Evolutionary conservation across 2,113 vertebrate species (phyloP).

Genomic region (Oreochromis spilurus): DNA sequence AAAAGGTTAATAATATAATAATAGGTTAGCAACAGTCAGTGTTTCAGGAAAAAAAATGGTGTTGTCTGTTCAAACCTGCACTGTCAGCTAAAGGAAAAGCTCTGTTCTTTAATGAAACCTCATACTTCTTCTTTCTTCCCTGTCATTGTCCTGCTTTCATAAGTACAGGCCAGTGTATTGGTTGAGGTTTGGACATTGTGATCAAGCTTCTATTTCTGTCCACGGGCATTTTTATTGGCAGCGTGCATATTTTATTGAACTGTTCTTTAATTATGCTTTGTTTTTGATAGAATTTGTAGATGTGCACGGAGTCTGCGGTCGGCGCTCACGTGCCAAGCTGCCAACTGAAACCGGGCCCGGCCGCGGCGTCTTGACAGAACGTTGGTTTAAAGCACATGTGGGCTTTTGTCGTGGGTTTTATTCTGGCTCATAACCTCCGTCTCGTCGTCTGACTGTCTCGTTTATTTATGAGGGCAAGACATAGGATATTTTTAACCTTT

Average conservation of each 20-base stretch:
- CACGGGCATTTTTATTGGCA: slow-evolving; percentile 24
- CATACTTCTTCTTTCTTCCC: slow-evolving; percentile 9
- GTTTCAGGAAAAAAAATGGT: background rate
- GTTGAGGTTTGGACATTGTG: slow-evolving; percentile 35
- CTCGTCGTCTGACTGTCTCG: background rate
- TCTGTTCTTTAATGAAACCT: slow-evolving; percentile 12
- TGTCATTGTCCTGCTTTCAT: slow-evolving; percentile 41
- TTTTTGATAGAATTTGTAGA: slow-evolving; percentile 20
- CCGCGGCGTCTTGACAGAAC: background rate
- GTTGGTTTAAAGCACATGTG: background rate
- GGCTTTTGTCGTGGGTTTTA: background rate
- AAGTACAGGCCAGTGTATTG: background rate
- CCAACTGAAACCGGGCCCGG: background rate
- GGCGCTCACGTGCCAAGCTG: background rate
- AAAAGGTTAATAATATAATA: background rate
- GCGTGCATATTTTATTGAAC: slow-evolving; percentile 22
- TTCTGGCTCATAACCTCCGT: background rate
- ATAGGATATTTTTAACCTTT: background rate
- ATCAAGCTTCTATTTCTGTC: slow-evolving; percentile 46
- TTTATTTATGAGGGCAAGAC: background rate
- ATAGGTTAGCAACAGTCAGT: background rate
- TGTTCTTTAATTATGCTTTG: slow-evolving; percentile 44
- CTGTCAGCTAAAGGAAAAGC: background rate
- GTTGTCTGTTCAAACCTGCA: background rate
- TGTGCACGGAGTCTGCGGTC: slow-evolving; percentile 6